Conservation (phyloP, 2,797 vertebrate species). For the Phrynocephalus forsythii region DNA sequence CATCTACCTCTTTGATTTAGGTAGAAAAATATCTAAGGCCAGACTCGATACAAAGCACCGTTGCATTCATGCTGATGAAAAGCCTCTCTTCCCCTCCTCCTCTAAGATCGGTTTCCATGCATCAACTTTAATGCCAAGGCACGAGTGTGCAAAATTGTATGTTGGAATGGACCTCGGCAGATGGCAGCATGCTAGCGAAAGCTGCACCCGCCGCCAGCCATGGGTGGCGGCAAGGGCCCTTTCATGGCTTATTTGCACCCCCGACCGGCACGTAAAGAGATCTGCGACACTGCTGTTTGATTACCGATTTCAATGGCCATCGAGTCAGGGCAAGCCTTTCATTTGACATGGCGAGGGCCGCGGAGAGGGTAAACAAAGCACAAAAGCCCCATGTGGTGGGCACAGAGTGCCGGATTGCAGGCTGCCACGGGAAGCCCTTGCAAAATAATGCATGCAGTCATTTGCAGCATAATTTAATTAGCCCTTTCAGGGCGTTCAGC, state of each 20-base stretch:
- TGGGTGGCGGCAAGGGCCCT: not conserved
- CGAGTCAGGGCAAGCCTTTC: not conserved
- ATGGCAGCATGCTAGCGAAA: too few relatives aligned
- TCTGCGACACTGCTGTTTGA: not conserved
- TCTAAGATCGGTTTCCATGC: too few relatives aligned
- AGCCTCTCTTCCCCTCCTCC: too few relatives aligned
- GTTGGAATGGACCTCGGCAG: not conserved
- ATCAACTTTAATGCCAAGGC: too few relatives aligned
- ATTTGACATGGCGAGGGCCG: not conserved
- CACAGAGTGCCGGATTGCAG: not conserved
- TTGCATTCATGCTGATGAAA: too few relatives aligned
- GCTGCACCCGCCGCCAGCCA: not conserved
- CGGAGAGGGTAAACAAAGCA: not conserved
- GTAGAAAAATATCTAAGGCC: too few relatives aligned
- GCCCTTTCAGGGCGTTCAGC: not conserved
- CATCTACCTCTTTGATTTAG: too few relatives aligned
- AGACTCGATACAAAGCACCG: too few relatives aligned
- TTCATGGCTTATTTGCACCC: not conserved
- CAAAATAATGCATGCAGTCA: not conserved
- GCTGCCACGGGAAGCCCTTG: not conserved
- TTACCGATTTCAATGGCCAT: not conserved
- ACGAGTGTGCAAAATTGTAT: too few relatives aligned
- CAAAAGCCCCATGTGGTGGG: not conserved
- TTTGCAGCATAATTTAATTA: conserved; percentile 14
- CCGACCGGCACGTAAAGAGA: not conserved